Percentiles rank a stretch among this genome's conserved stretches.
These are phyloP conservation scores for Clarias gariepinus DNA, from an alignment of 2,113 vertebrate genomes.

Conservation along the genomic window DNA sequence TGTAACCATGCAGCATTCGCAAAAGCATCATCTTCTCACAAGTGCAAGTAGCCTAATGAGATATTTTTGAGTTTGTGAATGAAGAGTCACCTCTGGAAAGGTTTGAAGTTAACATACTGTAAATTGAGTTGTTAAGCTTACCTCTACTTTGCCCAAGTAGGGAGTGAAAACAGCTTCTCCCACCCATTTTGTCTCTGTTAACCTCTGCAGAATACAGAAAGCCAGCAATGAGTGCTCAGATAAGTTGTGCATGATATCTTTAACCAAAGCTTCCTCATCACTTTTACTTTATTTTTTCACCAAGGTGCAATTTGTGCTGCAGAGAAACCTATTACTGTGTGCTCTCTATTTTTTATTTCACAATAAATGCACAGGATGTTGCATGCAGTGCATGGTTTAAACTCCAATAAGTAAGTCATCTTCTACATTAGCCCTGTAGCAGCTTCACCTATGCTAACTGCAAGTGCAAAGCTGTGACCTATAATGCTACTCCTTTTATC, in stretches of 20 bases:
- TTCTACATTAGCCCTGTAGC: too few species aligned
- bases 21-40: slow-evolving; percentile 44
- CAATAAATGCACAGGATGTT: background rate
- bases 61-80: background rate
- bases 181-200: slow-evolving; percentile 15
- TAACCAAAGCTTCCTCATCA: background rate
- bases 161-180: slow-evolving; percentile 32
- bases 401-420: background rate
- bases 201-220: slow-evolving; percentile 29
- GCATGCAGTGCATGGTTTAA: background rate
- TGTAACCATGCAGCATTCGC: slow-evolving; percentile 44
- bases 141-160: slow-evolving; percentile 27
- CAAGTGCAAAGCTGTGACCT: background rate
- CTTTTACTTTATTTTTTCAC: background rate
- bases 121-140: slow-evolving; percentile 30
- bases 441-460: background rate
- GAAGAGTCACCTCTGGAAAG: background rate
- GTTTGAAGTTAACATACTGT: background rate
- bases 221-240: background rate
- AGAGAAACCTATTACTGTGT: background rate
- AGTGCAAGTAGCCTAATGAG: slow-evolving; percentile 38
- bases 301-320: background rate
- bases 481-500: background rate
- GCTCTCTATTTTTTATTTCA: background rate
- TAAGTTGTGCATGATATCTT: background rate